Evolutionary conservation across 2,888 invertebrate genomes (phyloP).

Genomic region (Microdon myrmicae): DNA sequence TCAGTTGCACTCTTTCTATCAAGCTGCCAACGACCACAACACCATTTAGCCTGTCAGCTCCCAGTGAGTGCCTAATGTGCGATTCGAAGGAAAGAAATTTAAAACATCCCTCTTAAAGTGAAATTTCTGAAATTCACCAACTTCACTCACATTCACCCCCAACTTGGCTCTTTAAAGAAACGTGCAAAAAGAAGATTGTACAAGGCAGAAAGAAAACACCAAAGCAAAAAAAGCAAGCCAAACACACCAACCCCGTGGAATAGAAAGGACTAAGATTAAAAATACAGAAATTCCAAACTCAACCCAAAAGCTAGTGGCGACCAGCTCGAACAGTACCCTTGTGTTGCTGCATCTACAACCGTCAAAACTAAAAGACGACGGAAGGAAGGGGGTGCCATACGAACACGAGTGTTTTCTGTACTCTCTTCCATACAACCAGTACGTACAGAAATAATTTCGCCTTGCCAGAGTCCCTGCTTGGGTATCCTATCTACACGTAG

Average conservation of each 20-base stretch:
- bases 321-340: conserved; percentile 14
- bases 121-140: conserved; percentile 42
- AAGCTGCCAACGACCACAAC: conserved; percentile 7
- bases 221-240: conserved; percentile 20
- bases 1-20: conserved; percentile 7
- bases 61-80: conserved; percentile 10
- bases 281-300: conserved; percentile 40
- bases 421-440: conserved; percentile 3
- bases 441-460: conserved; percentile 49
- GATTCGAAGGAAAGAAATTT: conserved; percentile 27
- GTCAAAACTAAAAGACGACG: too few species aligned
- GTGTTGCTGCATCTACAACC: too few species aligned
- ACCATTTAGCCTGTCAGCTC: too few species aligned
- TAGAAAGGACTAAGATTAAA: conserved; percentile 8
- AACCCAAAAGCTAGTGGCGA: conserved; percentile 50
- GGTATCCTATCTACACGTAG: conserved; percentile 6
- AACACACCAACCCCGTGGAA: too few species aligned
- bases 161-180: conserved; percentile 26
- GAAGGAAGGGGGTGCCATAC: neutral
- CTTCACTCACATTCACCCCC: conserved; percentile 12
- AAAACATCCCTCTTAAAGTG: conserved; percentile 45
- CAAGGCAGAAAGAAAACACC: conserved; percentile 14
- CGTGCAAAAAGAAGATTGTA: too few species aligned
- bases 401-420: neutral
- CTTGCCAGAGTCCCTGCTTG: conserved; percentile 37